Percentiles rank a stretch among this genome's conserved stretches.
Conservation (phyloP, 2,888 invertebrate species). For the Drosophila koepferae region DNA sequence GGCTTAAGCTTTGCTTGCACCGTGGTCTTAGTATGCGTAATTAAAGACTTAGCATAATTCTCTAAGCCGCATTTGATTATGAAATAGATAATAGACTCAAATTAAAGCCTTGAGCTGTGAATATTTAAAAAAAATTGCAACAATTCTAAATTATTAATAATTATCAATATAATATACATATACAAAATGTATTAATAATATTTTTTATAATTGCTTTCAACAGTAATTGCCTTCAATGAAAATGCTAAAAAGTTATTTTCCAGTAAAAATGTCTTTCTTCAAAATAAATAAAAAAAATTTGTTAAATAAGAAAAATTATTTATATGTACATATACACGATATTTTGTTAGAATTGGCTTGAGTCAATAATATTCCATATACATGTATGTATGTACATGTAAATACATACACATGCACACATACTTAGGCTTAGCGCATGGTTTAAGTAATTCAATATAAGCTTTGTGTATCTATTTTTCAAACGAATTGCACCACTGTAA, state of each 20-base stretch:
- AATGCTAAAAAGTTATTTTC: background rate
- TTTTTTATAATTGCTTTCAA: too few species aligned
- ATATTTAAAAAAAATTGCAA: background rate
- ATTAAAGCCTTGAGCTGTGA: background rate
- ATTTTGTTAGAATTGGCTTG: too few species aligned
- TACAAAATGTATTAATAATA: too few species aligned
- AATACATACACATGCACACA: background rate
- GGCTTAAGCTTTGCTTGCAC: constrained; percentile 71
- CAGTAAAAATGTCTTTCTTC: too few species aligned
- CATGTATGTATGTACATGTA: background rate
- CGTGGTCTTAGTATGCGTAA: constrained; percentile 37
- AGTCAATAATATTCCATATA: background rate
- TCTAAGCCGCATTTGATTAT: background rate
- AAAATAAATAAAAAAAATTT: too few species aligned
- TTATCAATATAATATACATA: too few species aligned
- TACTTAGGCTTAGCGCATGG: background rate
- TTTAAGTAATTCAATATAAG: background rate
- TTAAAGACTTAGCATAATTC: background rate
- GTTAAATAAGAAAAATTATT: too few species aligned
- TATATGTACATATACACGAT: too few species aligned
- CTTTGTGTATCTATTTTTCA: background rate
- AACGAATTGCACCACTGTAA: constrained; percentile 44
- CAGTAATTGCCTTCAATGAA: background rate
- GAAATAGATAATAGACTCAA: background rate
- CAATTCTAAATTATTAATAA: background rate